Evolutionary conservation across 2,113 vertebrate genomes (phyloP).

Genomic region (Epinephelus moara): DNA sequence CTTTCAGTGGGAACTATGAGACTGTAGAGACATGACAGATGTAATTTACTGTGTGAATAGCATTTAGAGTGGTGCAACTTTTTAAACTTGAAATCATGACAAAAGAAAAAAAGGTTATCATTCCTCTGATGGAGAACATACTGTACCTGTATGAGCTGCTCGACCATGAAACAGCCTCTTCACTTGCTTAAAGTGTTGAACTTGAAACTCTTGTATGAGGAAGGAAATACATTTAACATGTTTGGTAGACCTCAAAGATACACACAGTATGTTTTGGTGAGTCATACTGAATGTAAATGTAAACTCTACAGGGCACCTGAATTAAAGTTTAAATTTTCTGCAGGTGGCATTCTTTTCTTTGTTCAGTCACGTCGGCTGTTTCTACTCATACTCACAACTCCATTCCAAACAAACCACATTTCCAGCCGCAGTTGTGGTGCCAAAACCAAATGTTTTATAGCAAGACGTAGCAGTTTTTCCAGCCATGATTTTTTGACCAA

Average conservation of each 20-base stretch:
- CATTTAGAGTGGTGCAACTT: background rate
- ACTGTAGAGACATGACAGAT: background rate
- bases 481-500: too few species aligned
- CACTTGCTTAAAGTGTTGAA: background rate
- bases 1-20: background rate
- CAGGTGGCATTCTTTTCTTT: too few species aligned
- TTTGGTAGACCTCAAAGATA: background rate
- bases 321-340: background rate
- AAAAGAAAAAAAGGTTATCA: background rate
- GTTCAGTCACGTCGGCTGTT: too few species aligned
- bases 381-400: too few species aligned
- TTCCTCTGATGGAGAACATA: background rate
- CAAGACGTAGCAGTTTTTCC: too few species aligned
- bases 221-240: too few species aligned
- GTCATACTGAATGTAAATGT: background rate
- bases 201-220: too few species aligned
- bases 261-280: background rate
- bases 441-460: too few species aligned
- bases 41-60: constrained; percentile 7
- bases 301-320: background rate
- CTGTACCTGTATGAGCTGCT: background rate
- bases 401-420: too few species aligned
- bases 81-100: background rate
- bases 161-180: background rate
- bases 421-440: too few species aligned